phyloP scores from a whole-genome alignment of 2,888 invertebrate species.

The Iphiclides podalirius region DNA sequence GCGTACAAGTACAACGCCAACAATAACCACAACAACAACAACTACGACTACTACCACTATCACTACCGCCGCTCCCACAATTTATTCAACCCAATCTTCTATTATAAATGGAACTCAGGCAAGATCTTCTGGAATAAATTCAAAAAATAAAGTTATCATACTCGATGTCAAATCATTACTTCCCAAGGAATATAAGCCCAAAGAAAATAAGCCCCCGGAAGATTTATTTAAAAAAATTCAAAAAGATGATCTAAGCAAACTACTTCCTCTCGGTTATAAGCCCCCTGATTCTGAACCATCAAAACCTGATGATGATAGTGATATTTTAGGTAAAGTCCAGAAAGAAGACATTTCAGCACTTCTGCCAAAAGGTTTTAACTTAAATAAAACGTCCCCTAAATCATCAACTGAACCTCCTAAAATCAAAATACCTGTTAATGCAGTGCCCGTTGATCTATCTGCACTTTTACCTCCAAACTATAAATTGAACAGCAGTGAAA shows the following conservation, averaged over 20 bases:
- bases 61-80: constrained; percentile 30
- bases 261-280: constrained; percentile 85
- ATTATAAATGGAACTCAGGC: constrained; percentile 66
- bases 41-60: constrained; percentile 40
- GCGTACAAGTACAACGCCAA: constrained; percentile 71
- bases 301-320: constrained; percentile 42
- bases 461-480: constrained; percentile 83
- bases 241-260: constrained; percentile 78
- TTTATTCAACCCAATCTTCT: constrained; percentile 38
- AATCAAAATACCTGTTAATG: constrained; percentile 43
- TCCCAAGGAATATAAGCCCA: constrained; percentile 78
- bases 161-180: constrained; percentile 77
- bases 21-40: constrained; percentile 43
- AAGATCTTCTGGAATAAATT: constrained; percentile 74
- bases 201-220: constrained; percentile 58
- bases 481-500: constrained; percentile 57
- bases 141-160: constrained; percentile 79
- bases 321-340: constrained; percentile 49
- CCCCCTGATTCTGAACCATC: constrained; percentile 49
- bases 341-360: constrained; percentile 77
- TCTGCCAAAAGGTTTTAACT: constrained; percentile 82
- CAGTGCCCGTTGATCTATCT: constrained; percentile 71
- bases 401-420: constrained; percentile 53
- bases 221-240: constrained; percentile 69
- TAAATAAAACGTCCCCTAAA: constrained; percentile 40